A percentile compares a stretch with the other conserved stretches of the same genome.
Conservation (phyloP, 1,140 invertebrate species). For the Metaphire vulgaris region DNA sequence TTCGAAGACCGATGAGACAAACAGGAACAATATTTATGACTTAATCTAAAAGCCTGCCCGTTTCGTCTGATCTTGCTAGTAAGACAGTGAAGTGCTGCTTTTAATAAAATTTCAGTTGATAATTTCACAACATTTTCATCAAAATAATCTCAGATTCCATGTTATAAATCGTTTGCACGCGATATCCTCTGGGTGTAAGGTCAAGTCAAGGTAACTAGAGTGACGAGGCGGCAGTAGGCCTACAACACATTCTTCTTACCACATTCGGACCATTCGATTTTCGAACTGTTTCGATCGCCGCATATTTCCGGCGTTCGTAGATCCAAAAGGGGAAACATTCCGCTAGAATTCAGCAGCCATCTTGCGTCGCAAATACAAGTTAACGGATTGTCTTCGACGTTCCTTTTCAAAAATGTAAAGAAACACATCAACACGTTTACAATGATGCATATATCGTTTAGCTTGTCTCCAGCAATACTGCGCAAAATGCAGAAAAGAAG, state of each 20-base stretch:
- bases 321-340: neutral
- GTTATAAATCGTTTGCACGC: no score
- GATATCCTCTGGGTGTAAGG: no score
- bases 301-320: neutral
- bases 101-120: neutral
- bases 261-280: neutral
- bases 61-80: no score
- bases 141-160: neutral
- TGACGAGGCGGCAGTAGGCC: no score
- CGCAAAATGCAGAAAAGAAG: no score
- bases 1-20: no score
- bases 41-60: no score
- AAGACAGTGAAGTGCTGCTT: no score
- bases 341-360: neutral
- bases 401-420: neutral
- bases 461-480: no score
- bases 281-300: neutral
- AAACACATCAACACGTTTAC: neutral
- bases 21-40: no score
- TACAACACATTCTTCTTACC: neutral
- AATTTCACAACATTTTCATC: neutral
- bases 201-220: no score
- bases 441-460: neutral
- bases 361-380: neutral
- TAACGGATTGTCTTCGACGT: neutral